Base-by-base conservation (phyloP, 30 jellyfish, hydroid and myxozoan species). In the Hydractinia echinata region DNA sequence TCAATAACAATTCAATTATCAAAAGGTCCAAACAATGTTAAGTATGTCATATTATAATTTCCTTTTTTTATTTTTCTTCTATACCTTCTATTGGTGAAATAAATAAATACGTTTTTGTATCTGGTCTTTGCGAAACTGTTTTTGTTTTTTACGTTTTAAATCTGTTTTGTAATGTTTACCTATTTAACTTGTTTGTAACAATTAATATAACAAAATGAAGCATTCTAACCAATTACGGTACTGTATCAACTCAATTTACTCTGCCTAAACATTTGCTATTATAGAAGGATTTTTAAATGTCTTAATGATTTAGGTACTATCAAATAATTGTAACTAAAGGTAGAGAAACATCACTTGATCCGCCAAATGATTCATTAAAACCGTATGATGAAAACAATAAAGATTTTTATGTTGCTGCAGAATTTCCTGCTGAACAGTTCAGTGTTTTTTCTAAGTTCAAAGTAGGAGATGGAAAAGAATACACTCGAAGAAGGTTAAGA, bases 401-500 rank as follows among this genome's bases (percentile, higher is more conserved):
- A 50, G 82, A 53, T 13, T 89, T 92, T 10, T 90, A 90, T 67
- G 70, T 90, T 4, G 61, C 97, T 4, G 97, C 95, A 8, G 94
- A 72, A 16, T 55, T 90, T 51, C 16, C 84, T 21, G 77, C 71
- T 15, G 53, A 92, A 4, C 54, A 83, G 10, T 90, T 76, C 74
- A 81, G 53, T 7, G n/a, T 68, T 4, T 50, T 0, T 7, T 10
- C 4, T 48, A 50, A 20, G 13, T 74, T 74, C 14, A 74, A 90
- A 4, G 70, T 91, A 51, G 97, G 97, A 18, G 90, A 91, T 82
- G 96, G 95, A 51, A 86, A 91, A 58, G 68, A 66, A 19, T 91
- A 72, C 86, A 51, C 7, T 58, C 39, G 60, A 58, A 51, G 18
- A n/a, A 10, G 61, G n/a, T 20, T 9, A 20, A 53, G 51, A 14